phyloP scores from a whole-genome alignment of 2,113 vertebrate genomes.

The Cinclus mexicanus region DNA sequence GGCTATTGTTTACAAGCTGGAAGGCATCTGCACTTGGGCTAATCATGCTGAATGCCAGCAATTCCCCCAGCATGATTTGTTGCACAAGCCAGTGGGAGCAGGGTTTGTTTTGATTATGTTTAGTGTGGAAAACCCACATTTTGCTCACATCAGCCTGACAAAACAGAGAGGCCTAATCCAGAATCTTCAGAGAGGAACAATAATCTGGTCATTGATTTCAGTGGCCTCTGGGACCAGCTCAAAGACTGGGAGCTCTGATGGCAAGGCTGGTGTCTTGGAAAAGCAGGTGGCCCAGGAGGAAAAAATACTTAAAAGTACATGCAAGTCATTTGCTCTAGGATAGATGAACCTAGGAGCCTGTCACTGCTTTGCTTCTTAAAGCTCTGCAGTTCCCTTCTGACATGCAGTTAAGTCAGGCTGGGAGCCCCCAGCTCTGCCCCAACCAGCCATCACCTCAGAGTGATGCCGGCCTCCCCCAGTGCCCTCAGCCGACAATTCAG shows the following conservation, averaged over 20 bases:
- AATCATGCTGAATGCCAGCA: slow-evolving; percentile 53
- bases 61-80: slow-evolving; percentile 60
- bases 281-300: not conserved
- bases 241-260: not conserved
- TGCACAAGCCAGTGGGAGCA: slow-evolving; percentile 37
- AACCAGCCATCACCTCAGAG: fast-evolving
- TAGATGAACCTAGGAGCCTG: not conserved
- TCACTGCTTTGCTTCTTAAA: not conserved
- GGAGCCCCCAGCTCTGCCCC: not conserved
- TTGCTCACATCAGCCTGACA: not conserved
- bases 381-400: not conserved
- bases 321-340: not conserved
- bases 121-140: slow-evolving; percentile 5
- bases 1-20: slow-evolving; percentile 63
- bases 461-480: not conserved
- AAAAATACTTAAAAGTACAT: not conserved
- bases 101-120: slow-evolving; percentile 50
- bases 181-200: not conserved
- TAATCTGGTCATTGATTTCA: not conserved
- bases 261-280: not conserved
- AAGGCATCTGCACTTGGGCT: slow-evolving; percentile 51
- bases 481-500: not conserved
- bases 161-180: not conserved
- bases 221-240: not conserved
- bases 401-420: not conserved